These are phyloP conservation scores for Acanthopagrus latus DNA, from an alignment of 2,797 vertebrate genomes.

Conservation along the genomic window DNA sequence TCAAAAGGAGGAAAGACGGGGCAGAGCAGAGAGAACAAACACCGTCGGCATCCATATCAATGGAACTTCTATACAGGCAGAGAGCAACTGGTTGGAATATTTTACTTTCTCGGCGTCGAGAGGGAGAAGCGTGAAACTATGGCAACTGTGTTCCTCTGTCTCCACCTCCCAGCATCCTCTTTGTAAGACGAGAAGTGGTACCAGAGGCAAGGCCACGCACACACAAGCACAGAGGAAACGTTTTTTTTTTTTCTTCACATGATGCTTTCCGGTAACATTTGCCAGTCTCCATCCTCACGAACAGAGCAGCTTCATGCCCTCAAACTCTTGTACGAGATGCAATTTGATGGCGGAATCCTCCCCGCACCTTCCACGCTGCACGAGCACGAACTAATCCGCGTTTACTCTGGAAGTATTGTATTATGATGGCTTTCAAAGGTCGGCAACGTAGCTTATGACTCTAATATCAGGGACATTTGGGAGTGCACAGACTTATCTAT, in stretches of 20 bases:
- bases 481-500: slow-evolving; percentile 32
- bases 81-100: slow-evolving; percentile 50
- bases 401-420: slow-evolving; percentile 38
- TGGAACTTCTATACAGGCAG: slow-evolving; percentile 49
- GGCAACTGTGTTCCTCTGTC: slow-evolving; percentile 75
- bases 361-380: slow-evolving; percentile 10
- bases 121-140: slow-evolving; percentile 77
- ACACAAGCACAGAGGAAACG: slow-evolving; percentile 23
- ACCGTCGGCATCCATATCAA: slow-evolving; percentile 53
- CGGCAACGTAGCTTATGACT: slow-evolving; percentile 30
- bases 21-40: slow-evolving; percentile 31
- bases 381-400: background rate
- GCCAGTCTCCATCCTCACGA: slow-evolving; percentile 35
- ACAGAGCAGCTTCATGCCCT: slow-evolving; percentile 29
- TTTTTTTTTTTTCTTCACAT: slow-evolving; percentile 25
- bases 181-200: slow-evolving; percentile 48
- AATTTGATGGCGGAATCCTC: slow-evolving; percentile 29
- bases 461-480: slow-evolving; percentile 53
- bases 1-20: background rate
- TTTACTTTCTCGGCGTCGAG: slow-evolving; percentile 63
- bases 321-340: slow-evolving; percentile 27
- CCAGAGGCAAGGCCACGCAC: slow-evolving; percentile 49
- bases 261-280: slow-evolving; percentile 61
- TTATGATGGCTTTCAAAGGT: slow-evolving; percentile 57
- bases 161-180: slow-evolving; percentile 63